Evolutionary conservation across 2,113 vertebrate species (phyloP), one percentile per base, ranked within the genome.

Genomic region (Atractosteus spatula): DNA sequence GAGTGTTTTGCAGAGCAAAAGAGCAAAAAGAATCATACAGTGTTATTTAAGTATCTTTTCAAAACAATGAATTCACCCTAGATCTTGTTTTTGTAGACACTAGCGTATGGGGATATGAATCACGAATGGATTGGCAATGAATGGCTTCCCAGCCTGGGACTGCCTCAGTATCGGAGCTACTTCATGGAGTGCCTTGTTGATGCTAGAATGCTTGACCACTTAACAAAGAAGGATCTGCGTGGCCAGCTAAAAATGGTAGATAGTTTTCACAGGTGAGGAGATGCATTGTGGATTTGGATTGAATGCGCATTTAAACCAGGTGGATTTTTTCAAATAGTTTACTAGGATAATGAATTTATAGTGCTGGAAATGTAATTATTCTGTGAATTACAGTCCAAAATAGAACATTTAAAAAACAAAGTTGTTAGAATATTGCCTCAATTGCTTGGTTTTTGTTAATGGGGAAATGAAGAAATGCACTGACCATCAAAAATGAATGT

Each of bases 151-250:
- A 95, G 94, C 61, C 90, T 99, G 76, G 97, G 97, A 5, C 79
- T 99, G 41, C 96, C 97, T 0, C 97, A 99, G 88, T 99, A 99
- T 78, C 96, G 97, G 62, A 98, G 96, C 81, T 96, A 97, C 77
- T 99, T 99, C 87, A 99, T 99, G 97, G 97, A 99, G 82, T 99
- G 97, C 69, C 94, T 99, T 44, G 97, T 99, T 57, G 97, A 98
- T n/a, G 97, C 97, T 8, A 91, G 97, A 3, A 99, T 99, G 97
- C 93, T 99, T 11, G 97, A 99, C 81, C 97, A 99, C 76, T 84
- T 99, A 55, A 99, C 97, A 75, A 99, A 99, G 86, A 99, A 98
- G 74, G 97, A 99, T 84, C 92, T 99, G 0, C 91, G 97, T 0
- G 95, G 96, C 3, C 97, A 99, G 75, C 92, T 99, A 0, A 99